phyloP scores from a whole-genome alignment of 2,888 invertebrate species.

The Crepidodera aurea region DNA sequence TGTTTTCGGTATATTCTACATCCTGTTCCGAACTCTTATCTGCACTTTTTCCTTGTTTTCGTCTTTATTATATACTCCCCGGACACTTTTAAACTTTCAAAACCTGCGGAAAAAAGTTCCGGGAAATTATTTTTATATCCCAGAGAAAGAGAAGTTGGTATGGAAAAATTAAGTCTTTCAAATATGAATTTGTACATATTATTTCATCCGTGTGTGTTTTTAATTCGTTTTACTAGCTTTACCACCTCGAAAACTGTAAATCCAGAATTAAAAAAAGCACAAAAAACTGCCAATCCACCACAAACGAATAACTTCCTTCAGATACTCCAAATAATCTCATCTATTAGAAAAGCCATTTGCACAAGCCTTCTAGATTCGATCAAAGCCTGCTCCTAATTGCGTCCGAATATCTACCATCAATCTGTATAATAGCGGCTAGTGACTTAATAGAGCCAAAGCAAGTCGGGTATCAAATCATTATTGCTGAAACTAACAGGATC shows the following conservation, averaged over 20 bases:
- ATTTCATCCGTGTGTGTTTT: no score
- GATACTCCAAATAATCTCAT: neutral
- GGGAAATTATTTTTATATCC: neutral
- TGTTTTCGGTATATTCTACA: conserved; percentile 10
- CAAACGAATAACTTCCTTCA: no score
- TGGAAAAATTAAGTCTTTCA: no score
- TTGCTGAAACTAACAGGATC: conserved; percentile 34
- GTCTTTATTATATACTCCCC: conserved; percentile 9
- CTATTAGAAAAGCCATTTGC: neutral
- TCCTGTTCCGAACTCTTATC: conserved; percentile 10
- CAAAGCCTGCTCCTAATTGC: conserved; percentile 4
- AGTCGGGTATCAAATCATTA: conserved; percentile 36
- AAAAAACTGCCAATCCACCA: no score
- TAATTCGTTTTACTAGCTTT: no score
- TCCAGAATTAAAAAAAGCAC: no score
- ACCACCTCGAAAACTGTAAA: no score
- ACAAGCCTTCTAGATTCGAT: neutral
- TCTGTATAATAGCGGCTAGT: conserved; percentile 19
- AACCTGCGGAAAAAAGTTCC: neutral
- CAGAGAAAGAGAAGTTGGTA: neutral
- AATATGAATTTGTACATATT: no score
- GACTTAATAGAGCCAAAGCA: conserved; percentile 32
- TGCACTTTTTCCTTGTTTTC: conserved; percentile 9
- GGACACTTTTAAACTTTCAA: conserved; percentile 15
- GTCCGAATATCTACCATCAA: conserved; percentile 15